Evolutionary conservation across 2,888 invertebrate genomes (phyloP), one percentile per base, ranked within the genome.

Genomic region (Stenodema calcarata): DNA sequence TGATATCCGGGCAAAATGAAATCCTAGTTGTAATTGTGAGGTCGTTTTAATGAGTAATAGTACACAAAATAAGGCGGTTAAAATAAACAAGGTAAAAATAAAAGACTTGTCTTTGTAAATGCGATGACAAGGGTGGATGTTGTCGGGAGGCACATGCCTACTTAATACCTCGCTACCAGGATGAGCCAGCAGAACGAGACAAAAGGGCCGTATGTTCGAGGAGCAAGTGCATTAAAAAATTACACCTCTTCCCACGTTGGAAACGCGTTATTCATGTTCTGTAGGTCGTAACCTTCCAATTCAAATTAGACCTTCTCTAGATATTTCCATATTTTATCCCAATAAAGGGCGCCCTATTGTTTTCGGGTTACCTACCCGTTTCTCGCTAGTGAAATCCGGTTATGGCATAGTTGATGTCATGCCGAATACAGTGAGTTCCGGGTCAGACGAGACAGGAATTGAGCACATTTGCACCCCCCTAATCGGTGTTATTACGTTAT

Each of bases 231-330:
- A 76, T 76, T 28, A 35, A 41, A 50, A n/a, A 50, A 76, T 42
- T 35, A 76, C 76, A 76, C 76, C 76, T 35, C 50, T 11, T 50
- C 81, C 81, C 62, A 81, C 81, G 54, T 9, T 0, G 27, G 27
- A 27, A 28, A 16, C 35, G 28, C 28, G 81, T 82, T 62, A 82
- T 82, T 82, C 42, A 82, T 82, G 80, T 54, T 54, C n/a, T 35
- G 41, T 28, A 23, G 82, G 82, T 41, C 82, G 35, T 23, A 78
- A 78, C 78, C 78, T 78, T 82, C 82, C 62, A 62, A 82, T 82
- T 82, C 82, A 82, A 82, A 82, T 82, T 82, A 82, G 62, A 35
- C 54, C 69, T 14, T 69, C 54, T 18, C 78, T 44, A 27, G 41
- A 78, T 50, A 27, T 54, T 35, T 80, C 54, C 35, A 16, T n/a